Percentiles rank a stretch among this genome's conserved stretches.
Conservation (phyloP, 1,140 invertebrate species). For the Cotesia chilonis region DNA sequence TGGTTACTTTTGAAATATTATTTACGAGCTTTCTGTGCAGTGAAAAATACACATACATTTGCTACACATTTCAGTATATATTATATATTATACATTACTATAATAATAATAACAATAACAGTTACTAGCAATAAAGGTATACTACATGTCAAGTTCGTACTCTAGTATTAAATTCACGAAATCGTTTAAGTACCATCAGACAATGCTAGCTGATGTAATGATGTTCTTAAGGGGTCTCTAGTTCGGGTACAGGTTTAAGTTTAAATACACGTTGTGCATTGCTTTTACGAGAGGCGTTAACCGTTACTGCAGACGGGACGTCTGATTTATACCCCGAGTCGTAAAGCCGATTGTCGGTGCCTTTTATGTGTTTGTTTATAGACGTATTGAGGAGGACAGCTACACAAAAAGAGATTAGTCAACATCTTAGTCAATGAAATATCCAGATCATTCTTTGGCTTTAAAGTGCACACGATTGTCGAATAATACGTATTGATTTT, state of each 20-base stretch:
- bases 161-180: slow-evolving; percentile 11
- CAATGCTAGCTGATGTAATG: no score
- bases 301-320: slow-evolving; percentile 1
- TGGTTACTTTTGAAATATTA: no score
- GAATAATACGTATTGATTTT: no score
- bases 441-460: neutral
- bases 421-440: neutral
- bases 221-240: no score
- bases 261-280: slow-evolving; percentile 25
- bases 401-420: neutral
- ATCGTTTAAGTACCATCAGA: slow-evolving; percentile 11
- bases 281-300: slow-evolving; percentile 29
- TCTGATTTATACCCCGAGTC: slow-evolving; percentile 26
- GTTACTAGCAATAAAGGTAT: neutral
- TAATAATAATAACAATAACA: neutral
- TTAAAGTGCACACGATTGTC: no score
- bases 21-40: no score
- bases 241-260: neutral
- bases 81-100: neutral
- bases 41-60: no score
- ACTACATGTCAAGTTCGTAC: neutral
- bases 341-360: slow-evolving; percentile 18
- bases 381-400: slow-evolving; percentile 3
- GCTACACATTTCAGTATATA: neutral
- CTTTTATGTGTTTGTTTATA: slow-evolving; percentile 17